Conservation (phyloP, 2,888 invertebrate genomes). For the Amblyteles armatorius region DNA sequence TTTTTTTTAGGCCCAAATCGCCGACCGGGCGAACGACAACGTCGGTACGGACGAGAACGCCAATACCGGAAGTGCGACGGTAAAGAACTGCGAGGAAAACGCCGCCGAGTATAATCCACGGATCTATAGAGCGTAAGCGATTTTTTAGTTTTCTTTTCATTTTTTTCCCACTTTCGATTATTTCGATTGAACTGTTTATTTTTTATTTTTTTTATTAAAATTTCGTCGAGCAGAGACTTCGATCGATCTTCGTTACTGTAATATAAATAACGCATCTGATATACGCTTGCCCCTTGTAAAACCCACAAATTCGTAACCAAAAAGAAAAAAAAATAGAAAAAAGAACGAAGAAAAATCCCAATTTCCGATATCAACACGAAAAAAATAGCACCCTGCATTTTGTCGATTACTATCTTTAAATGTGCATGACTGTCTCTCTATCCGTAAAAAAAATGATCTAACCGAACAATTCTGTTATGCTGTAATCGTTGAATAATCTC, state of each 20-base stretch:
- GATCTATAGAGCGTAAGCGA: constrained; percentile 74
- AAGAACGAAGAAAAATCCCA: neutral
- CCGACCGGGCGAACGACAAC: constrained; percentile 59
- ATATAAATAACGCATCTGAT: constrained; percentile 26
- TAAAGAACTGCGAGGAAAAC: constrained; percentile 20
- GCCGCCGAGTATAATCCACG: constrained; percentile 58
- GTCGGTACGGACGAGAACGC: constrained; percentile 72
- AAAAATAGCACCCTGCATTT: constrained; percentile 24
- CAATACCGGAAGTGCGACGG: constrained; percentile 62
- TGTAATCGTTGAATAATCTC: constrained; percentile 62
- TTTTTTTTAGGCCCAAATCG: constrained; percentile 60
- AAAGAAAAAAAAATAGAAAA: neutral
- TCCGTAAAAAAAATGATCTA: neutral
- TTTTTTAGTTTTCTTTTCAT: constrained; percentile 39
- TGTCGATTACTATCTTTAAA: constrained; percentile 12
- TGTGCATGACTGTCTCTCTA: constrained; percentile 64
- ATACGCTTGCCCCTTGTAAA: constrained; percentile 35
- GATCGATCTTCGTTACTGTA: constrained; percentile 1
- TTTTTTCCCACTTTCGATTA: constrained; percentile 9
- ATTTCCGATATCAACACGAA: neutral
- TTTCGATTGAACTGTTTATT: neutral
- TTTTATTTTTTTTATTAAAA: neutral
- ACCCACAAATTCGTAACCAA: constrained; percentile 9
- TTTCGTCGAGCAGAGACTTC: neutral
- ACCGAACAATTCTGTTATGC: constrained; percentile 58